These are phyloP conservation scores for Cloeon dipterum DNA, from an alignment of 2,888 invertebrate species.

Conservation along the genomic window DNA sequence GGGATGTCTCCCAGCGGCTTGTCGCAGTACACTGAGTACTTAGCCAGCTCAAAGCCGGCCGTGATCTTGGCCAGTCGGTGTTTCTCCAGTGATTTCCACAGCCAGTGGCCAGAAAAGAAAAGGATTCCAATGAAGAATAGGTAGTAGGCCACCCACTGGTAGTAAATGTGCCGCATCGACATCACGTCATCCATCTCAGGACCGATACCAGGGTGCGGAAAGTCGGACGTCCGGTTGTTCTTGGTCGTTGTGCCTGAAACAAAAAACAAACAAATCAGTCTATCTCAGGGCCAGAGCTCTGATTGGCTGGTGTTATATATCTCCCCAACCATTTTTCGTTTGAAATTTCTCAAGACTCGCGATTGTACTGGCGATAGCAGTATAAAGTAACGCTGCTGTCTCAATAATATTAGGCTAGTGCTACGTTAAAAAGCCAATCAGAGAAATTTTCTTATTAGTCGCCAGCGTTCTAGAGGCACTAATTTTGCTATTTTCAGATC, in stretches of 20 bases:
- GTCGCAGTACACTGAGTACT: neutral
- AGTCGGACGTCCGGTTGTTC: neutral
- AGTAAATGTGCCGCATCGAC: slow-evolving; percentile 5
- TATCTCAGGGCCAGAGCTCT: no score
- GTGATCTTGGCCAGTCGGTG: neutral
- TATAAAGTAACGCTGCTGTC: no score
- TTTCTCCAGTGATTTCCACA: slow-evolving; percentile 2
- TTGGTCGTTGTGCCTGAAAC: neutral
- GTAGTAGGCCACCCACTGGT: slow-evolving; percentile 7
- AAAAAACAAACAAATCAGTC: neutral
- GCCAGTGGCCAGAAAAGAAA: slow-evolving; percentile 1
- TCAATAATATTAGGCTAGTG: no score
- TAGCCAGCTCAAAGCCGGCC: neutral
- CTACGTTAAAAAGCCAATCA: no score
- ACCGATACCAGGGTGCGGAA: neutral
- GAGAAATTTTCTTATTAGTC: no score
- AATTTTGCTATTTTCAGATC: no score
- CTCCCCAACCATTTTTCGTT: no score
- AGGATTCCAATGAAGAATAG: slow-evolving; percentile 1
- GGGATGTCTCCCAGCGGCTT: neutral
- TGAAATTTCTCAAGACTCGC: no score
- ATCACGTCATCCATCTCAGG: neutral
- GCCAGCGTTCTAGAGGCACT: no score
- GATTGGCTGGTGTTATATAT: no score
- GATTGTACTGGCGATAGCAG: no score